phyloP scores from a whole-genome alignment of 2,797 vertebrate species.

The Myotis pilosus region DNA sequence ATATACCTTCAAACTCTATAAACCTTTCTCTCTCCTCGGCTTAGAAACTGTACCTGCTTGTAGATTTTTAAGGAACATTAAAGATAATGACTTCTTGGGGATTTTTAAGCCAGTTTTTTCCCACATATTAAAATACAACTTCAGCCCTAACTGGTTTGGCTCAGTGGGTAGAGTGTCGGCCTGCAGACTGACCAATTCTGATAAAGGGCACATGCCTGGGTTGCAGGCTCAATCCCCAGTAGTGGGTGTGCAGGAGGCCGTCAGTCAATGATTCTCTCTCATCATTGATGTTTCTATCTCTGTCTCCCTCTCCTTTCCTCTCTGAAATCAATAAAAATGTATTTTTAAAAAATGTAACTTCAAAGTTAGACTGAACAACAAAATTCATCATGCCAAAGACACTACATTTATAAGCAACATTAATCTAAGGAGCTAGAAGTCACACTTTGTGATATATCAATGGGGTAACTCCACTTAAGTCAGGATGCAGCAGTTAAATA shows the following conservation, averaged over 20 bases:
- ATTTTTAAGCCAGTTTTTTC: neutral
- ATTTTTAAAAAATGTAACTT: neutral
- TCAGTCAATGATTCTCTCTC: no score
- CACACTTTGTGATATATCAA: neutral
- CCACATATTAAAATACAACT: neutral
- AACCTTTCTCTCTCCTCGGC: neutral
- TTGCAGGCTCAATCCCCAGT: no score
- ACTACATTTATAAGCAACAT: slow-evolving; percentile 15
- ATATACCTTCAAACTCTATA: neutral
- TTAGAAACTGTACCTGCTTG: neutral
- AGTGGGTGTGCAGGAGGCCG: no score
- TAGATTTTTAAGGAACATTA: neutral
- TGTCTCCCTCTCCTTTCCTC: no score
- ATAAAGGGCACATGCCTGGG: no score
- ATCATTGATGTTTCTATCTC: no score
- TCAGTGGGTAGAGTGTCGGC: no score
- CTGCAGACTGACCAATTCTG: no score
- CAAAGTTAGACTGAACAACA: neutral
- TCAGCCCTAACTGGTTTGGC: neutral
- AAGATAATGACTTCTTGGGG: slow-evolving; percentile 1
- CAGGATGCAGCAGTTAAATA: neutral
- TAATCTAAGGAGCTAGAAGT: slow-evolving; percentile 7
- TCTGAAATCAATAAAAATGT: no score
- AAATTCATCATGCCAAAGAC: neutral
- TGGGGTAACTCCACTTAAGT: neutral